Evolutionary conservation across 2,113 vertebrate genomes (phyloP).

Genomic region (Apodemus speciosus): DNA sequence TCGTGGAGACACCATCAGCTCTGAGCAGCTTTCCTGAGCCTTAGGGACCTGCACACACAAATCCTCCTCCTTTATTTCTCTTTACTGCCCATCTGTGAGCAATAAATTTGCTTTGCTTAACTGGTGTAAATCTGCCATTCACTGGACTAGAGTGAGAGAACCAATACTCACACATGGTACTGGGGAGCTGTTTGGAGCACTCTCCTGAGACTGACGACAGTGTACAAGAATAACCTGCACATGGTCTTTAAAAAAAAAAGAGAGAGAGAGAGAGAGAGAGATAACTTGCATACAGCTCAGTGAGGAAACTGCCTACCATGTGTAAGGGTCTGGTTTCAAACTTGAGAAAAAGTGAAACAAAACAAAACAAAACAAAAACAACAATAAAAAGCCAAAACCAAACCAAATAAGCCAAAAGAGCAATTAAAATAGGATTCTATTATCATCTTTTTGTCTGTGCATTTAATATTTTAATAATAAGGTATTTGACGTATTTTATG

Average conservation of each 20-base stretch:
- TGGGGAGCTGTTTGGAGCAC: neutral
- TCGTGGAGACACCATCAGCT: neutral
- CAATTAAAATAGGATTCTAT: constrained; percentile 59
- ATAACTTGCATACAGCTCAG: neutral
- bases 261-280: too few relatives aligned
- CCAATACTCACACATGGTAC: too few relatives aligned
- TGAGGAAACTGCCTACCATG: neutral
- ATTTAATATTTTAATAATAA: constrained; percentile 81
- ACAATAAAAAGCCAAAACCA: neutral
- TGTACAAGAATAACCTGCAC: neutral
- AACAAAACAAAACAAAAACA: neutral
- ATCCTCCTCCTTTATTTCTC: neutral
- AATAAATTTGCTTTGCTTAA: neutral
- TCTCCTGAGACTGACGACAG: neutral
- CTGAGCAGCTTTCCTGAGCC: neutral
- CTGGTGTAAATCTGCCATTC: neutral
- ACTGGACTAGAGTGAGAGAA: neutral
- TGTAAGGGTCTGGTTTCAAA: neutral
- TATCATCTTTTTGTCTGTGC: constrained; percentile 79
- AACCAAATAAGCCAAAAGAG: neutral
- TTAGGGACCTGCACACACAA: neutral
- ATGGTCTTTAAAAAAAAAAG: constrained; percentile 75
- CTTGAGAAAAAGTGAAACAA: too few relatives aligned
- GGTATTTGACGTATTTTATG: constrained; percentile 81
- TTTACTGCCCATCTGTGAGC: neutral